Base-by-base conservation (phyloP, 2,113 vertebrate species). In the Colossoma macropomum region DNA sequence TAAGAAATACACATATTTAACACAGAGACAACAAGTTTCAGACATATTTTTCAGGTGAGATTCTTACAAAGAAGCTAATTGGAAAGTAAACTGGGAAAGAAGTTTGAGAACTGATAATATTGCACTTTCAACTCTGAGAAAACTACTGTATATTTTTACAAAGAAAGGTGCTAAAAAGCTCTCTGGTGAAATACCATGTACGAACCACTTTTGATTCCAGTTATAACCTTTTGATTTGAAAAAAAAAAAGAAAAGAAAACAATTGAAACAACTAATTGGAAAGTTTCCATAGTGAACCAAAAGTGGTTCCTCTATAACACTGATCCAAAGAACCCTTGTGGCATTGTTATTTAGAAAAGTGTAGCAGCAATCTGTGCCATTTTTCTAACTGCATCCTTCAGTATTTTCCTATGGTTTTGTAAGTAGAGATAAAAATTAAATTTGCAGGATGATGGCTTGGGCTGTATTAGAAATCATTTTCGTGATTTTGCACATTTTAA, bases 381-480 rank as follows among this genome's bases (percentile, higher is more conserved):
- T 11, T 70, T 59, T 48, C 32, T 45, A n/a, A 25, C 66, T 60
- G n/a, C 21, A 17, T 6, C 15, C 17, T 60, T 28, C 59, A 69
- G 66, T 62, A 62, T 45, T 80, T 72, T 80, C n/a, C 59, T 71
- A 19, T 71, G 32, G 30, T n/a, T 32, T 79, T 70, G 50, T 70
- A 80, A 80, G 71, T 59, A 71, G 38, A 45, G n/a, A 80, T 45
- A 17, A 72, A 45, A 23, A 69, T 41, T 27, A 28, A 21, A 38
- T 38, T 9, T 69, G 66, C 32, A 23, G 32, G 21, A 23, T 11
- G 34, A 38, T 38, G 34, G 34, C 34, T 38, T n/a, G 34, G 3
- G 30, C 16, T 30, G 62, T 12, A 15, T 65, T 65, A 65, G 27
- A 28, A 30, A 28, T 30, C 27, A 16, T 65, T 66, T 70, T 79